A percentile compares a stretch with the other conserved stretches of the same genome.
Evolutionary conservation across 2,888 invertebrate genomes (phyloP).

Genomic region (Seira musarum): DNA sequence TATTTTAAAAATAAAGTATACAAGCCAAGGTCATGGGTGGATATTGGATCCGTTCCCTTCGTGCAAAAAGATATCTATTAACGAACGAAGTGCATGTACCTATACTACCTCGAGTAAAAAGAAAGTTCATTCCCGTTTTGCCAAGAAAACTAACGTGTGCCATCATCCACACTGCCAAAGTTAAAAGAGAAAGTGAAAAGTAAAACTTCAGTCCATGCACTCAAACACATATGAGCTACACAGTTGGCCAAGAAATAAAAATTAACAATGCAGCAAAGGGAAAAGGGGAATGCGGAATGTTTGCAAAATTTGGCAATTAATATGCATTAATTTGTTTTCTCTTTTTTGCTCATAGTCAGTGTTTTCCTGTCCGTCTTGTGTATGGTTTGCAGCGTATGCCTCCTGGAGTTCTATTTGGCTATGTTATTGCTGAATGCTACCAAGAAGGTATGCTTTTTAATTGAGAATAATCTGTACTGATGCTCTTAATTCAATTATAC

Average conservation of each 20-base stretch:
- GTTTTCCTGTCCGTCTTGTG: conserved; percentile 63
- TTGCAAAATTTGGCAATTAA: conserved; percentile 20
- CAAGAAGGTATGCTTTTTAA: conserved; percentile 52
- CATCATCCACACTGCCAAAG: no score
- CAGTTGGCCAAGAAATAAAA: not conserved
- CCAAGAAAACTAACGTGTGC: not conserved
- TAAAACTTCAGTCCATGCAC: no score
- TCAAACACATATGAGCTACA: not conserved
- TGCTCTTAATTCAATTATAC: not conserved
- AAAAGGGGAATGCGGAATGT: not conserved
- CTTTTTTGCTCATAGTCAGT: conserved; percentile 52
- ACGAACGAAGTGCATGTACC: no score
- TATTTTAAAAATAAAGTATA: no score
- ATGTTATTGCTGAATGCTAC: conserved; percentile 63
- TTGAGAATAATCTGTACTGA: no score
- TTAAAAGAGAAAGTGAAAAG: no score
- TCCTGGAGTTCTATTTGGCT: conserved; percentile 65
- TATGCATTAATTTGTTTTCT: conserved; percentile 33
- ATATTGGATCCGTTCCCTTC: no score
- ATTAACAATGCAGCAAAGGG: not conserved
- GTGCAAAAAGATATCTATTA: no score
- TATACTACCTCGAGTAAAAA: not conserved
- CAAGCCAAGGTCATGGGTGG: no score
- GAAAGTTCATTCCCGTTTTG: not conserved
- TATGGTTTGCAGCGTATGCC: conserved; percentile 60